Base-by-base conservation (phyloP, 2,888 invertebrate genomes). In the Rhamnusium bicolor region DNA sequence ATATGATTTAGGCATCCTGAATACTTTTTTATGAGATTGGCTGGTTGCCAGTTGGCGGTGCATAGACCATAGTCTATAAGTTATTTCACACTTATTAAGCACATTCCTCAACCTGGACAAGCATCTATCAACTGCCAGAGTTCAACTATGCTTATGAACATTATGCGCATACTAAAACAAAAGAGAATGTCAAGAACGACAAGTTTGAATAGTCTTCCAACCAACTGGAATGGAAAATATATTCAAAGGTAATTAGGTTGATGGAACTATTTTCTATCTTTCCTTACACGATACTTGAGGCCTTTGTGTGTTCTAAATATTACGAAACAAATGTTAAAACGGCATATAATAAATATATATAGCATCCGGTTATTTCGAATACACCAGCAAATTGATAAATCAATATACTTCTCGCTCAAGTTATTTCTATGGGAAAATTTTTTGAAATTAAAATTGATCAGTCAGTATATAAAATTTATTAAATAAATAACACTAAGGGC, bases 1-100 rank as follows among this genome's bases (percentile, higher is more conserved):
- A 65, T 65, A 65, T 53, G 53, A 65, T 65, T 65, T 65, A 65
- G 65, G 51, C 65, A 65, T 65, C 65, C 65, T 65, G 65, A 21
- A 53, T 18, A 32, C 8, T 51, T 65, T 65, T 65, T 65, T 65
- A 65, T 32, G 63, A 58, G 49, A 49, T 69, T 72, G 72, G 72
- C 72, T 63, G n/a, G 21, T 24, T 51, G 72, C 72, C 72, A 72
- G 72, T 72, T 72, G 60, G 72, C 68, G 63, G 53, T 58, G 54
- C 72, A 72, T 47, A 32, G 61, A 67, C 60, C 61, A 49, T 67
- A 24, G 54, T 47, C 32, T 68, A 62, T 32, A 18, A 65, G 65
- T 53, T 53, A 65, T 65, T 65, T 65, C 65, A 65, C 65, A 65
- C 65, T 53, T 51, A 51, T 65, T 65, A 65, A 51, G 29, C 53